Base-by-base conservation (phyloP, 2,113 vertebrate genomes). In the Glaucomys volans region DNA sequence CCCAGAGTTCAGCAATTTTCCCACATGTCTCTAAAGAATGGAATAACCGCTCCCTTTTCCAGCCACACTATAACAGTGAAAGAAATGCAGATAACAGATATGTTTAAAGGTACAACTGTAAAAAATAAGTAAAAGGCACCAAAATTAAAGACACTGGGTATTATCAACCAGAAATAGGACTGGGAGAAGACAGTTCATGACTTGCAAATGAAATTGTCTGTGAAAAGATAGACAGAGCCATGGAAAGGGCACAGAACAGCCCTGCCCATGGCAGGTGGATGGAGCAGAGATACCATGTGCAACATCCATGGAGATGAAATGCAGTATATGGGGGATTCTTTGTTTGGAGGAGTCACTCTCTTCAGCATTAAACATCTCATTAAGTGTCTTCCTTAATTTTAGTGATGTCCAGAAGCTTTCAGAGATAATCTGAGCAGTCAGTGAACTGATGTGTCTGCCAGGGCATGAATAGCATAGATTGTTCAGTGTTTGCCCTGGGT, bases 381-480 rank as follows among this genome's bases (percentile, higher is more conserved):
- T 81, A 89, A 94, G 84, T 76, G 75, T 66, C 81, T 96, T 92
- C 32, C 50, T 98, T 92, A 91, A 96, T 97, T 96, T 87, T 54
- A 42, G 28, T 92, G 86, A 84, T 79, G 79, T 93, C 93, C 94
- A 92, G 87, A 86, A 96, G 66, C 75, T 90, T 95, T 89, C 86
- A 37, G 87, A 97, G 90, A 52, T 95, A 90, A 96, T 92, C 93
- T 47, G 84, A 87, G 83, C 62, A 95, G 97, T 75, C 81, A 84
- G 24, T 76, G 77, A 97, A 77, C 89, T 79, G 96, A 66, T 82
- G 54, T 35, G 86, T 40, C 82, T 88, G 79, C 94, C 42, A 93
- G 94, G 14, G 66, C 74, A 12, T 71, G 84, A 89, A 66, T 5
- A 91, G 71, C 32, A 52, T 40, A 17, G 91, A 77, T 66, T 35